Conservation (phyloP, 2,888 invertebrate genomes). For the Dastarcus helophoroides region DNA sequence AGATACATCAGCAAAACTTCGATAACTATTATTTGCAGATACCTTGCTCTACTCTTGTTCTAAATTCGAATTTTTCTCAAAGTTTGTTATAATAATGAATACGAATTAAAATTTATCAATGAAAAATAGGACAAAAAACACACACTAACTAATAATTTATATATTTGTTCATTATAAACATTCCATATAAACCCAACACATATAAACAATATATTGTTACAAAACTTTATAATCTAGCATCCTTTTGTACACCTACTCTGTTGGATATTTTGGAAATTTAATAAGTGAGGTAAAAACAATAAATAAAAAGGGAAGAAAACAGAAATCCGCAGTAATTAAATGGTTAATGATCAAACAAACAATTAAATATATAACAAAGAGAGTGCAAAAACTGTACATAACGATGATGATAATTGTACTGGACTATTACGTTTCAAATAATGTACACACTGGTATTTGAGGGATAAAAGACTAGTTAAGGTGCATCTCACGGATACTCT, state of each 20-base stretch:
- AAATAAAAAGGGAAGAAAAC: slow-evolving; percentile 24
- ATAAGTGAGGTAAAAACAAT: slow-evolving; percentile 32
- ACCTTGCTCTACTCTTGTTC: too few species aligned
- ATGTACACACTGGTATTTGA: slow-evolving; percentile 34
- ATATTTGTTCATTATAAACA: slow-evolving; percentile 31
- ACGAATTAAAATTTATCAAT: too few species aligned
- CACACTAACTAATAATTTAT: slow-evolving; percentile 17
- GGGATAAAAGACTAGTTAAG: slow-evolving; percentile 37
- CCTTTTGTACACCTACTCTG: slow-evolving; percentile 28
- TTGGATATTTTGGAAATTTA: slow-evolving; percentile 19
- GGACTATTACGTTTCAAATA: slow-evolving; percentile 27
- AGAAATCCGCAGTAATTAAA: slow-evolving; percentile 12
- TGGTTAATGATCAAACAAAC: slow-evolving; percentile 19
- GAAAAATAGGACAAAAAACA: too few species aligned
- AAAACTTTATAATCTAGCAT: slow-evolving; percentile 21
- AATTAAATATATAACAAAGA: slow-evolving; percentile 27
- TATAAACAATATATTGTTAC: slow-evolving; percentile 32
- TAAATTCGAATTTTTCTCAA: too few species aligned
- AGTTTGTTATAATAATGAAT: too few species aligned
- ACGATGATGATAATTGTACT: slow-evolving; percentile 31
- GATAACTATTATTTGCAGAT: too few species aligned
- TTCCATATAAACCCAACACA: slow-evolving; percentile 40
- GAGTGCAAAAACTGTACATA: slow-evolving; percentile 31
- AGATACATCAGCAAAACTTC: too few species aligned
- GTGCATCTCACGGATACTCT: slow-evolving; percentile 35